Percentiles rank a stretch among this genome's conserved stretches.
These are phyloP conservation scores for Glossosoma conforme DNA, from an alignment of 1,140 invertebrate species.

Conservation along the genomic window DNA sequence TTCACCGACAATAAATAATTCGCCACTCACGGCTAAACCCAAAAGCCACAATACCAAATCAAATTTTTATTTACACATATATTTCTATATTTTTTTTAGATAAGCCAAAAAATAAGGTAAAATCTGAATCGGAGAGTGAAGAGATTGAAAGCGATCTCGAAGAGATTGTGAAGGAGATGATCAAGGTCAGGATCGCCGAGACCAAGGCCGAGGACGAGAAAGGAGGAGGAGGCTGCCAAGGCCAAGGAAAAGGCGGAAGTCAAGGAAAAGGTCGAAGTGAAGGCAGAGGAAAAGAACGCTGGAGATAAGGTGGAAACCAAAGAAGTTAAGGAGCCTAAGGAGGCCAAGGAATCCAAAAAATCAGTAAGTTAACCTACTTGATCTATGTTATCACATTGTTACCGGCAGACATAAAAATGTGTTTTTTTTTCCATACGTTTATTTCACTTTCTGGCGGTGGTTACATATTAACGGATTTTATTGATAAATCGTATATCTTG, in stretches of 20 bases:
- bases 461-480: too few species aligned
- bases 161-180: slow-evolving; percentile 27
- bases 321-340: slow-evolving; percentile 21
- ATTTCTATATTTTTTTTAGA: slow-evolving; percentile 18
- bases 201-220: slow-evolving; percentile 11
- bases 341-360: slow-evolving; percentile 3
- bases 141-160: slow-evolving; percentile 24
- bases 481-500: too few species aligned
- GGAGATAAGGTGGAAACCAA: slow-evolving; percentile 20
- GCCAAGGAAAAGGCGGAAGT: slow-evolving; percentile 19
- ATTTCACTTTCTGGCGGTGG: too few species aligned
- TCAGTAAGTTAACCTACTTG: too few species aligned
- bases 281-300: slow-evolving; percentile 8
- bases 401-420: not conserved
- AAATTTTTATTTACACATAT: not conserved
- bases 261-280: slow-evolving; percentile 7
- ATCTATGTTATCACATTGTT: not conserved
- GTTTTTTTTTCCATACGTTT: too few species aligned
- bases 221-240: slow-evolving; percentile 7
- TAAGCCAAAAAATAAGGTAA: slow-evolving; percentile 34
- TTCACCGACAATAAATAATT: too few species aligned
- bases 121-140: slow-evolving; percentile 23
- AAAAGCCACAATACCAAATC: too few species aligned
- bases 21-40: too few species aligned
- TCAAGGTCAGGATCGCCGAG: slow-evolving; percentile 29